Evolutionary conservation across 2,888 invertebrate species (phyloP), one percentile per base, ranked within the genome.

Genomic region (Sycophila texana): DNA sequence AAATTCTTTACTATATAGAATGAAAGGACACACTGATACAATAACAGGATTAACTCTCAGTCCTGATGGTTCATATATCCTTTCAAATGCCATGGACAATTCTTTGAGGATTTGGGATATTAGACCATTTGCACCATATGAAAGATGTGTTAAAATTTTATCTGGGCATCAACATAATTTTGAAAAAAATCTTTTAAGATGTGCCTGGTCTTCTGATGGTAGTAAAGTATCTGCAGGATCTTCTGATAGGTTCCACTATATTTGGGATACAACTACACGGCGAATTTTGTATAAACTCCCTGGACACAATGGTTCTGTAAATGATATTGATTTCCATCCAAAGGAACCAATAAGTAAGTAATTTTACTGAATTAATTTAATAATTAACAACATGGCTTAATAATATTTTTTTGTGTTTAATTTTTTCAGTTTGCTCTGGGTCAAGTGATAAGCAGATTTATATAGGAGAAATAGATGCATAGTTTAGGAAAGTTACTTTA

Each of bases 1-100:
- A 88, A 96, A 96, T 88, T 95, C 96, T 78, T 91, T 97, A 67
- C 90, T 96, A 0, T 97, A 97, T 88, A 94, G 94, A 83, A 92
- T 99, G 87, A 94, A 95, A 84, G 99, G 99, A 0, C 99, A 99
- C 86, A 95, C 96, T 0, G 99, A 99, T 87, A 98, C 99, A 0
- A 93, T 99, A 7, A 99, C 99, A 10, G 98, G 96, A 4, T 89
- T 99, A 83, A 92, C 96, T 0, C 91, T 98, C 14, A 97, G 97
- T 81, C 93, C 94, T 1, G 96, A 96, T 91, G 97, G 97, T 0
- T 96, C 96, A 0, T 98, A 98, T 89, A 92, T 99, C 14, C 92
- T 99, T 18, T 97, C 98, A 0, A 99, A 99, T 92, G 93, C 97
- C 0, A 99, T 99, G 99, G 99, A 99, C 90, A 97, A 96, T 88